Evolutionary conservation across 2,113 vertebrate species (phyloP).

Genomic region (mouse (Mus musculus)): DNA sequence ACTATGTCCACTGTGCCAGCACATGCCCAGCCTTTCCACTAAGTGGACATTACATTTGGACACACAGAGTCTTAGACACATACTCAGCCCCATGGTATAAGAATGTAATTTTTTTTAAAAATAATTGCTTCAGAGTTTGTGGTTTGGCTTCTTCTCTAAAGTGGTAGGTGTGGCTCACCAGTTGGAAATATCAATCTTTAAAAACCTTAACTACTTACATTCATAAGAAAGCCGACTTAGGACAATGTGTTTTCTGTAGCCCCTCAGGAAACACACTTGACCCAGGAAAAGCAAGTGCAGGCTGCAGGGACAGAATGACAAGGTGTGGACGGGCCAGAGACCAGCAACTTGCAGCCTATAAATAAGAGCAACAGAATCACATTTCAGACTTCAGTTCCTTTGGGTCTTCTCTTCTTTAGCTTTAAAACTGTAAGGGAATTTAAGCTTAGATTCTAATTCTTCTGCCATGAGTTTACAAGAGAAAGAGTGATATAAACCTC

Average conservation of each 20-base stretch:
- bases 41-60: not conserved
- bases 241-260: not conserved
- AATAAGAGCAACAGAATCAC: not conserved
- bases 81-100: not conserved
- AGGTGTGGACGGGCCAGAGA: not conserved
- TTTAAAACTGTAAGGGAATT: not conserved
- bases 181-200: constrained; percentile 6
- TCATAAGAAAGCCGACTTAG: not conserved
- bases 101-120: constrained; percentile 5
- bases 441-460: constrained; percentile 35
- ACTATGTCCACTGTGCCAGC: not conserved
- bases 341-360: not conserved
- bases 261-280: not conserved
- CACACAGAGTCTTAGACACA: not conserved
- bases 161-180: not conserved
- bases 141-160: constrained; percentile 55
- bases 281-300: not conserved
- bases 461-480: constrained; percentile 1
- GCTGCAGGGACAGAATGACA: not conserved
- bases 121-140: constrained; percentile 28
- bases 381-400: constrained; percentile 15
- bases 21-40: not conserved
- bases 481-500: constrained; percentile 8
- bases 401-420: not conserved
- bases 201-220: constrained; percentile 36